Evolutionary conservation across 2,113 vertebrate species (phyloP), one percentile per base, ranked within the genome.

Genomic region (Scartelaos histophorus): DNA sequence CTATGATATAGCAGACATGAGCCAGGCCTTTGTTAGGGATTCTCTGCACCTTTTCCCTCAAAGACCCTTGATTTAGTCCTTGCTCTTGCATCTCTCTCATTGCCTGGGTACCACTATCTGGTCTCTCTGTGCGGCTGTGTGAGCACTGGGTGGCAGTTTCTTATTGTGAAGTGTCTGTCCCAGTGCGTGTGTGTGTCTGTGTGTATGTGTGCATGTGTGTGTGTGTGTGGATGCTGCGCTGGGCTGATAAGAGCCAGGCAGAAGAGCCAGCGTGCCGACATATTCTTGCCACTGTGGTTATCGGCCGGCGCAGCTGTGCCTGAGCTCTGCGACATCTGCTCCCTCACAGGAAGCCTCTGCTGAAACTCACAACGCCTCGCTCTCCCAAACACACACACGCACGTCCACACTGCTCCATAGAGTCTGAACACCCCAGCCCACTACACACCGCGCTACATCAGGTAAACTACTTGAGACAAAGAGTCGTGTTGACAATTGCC

Each of bases 221-320:
- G 54, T 82, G 80, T 80, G 80, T 81, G 68, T 86, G 89, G 81
- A 67, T 88, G 85, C 90, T 91, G 91, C 82, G 80, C 82, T 81
- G 21, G 67, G 84, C 83, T 94, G 95, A 95, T 96, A 95, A 95
- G 93, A 85, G 91, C 86, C 88, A 89, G 91, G 90, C 88, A 93
- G 85, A 91, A 91, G 93, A 94, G 92, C 93, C 94, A 90, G 90
- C 72, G 74, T 88, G 88, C 92, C 43, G 69, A 91, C 92, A 93
- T 95, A 87, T 74, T 92, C 92, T 84, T 85, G 92, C 92, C 89
- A 86, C 87, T 19, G 76, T 19, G 72, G 91, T 96, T 96, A 96
- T 96, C 94, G 75, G 90, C 90, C 61, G 46, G 89, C 19, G 85
- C 95, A 96, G 95, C 94, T 95, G 95, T 94, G 93, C 94, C 93